Base-by-base conservation (phyloP, 2,888 invertebrate genomes). In the Chalcosyrphus nemorum region DNA sequence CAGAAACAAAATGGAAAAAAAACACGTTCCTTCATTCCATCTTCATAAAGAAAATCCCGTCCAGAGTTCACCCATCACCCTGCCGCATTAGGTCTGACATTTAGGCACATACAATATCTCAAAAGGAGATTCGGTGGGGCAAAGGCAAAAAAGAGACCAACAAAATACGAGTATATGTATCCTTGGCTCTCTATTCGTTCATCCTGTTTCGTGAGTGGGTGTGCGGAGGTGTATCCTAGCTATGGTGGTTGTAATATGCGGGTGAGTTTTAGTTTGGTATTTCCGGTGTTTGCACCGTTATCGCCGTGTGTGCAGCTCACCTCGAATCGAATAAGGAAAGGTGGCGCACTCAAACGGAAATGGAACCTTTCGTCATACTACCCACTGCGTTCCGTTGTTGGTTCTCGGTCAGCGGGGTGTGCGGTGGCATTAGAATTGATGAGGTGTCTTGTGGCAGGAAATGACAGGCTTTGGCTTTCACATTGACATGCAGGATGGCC, bases 391-490 rank as follows among this genome's bases (percentile, higher is more conserved):
- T 70, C 7, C n/a, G 11, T n/a, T 7, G 35, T 29, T 24, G 35
- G 35, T 13, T 3, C 5, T 11, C n/a, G 2, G 35, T 45, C 38
- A 32, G 59, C 47, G 21, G 6, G 24, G 17, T 11, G 27, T 38
- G 29, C n/a, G 63, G 32, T 45, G 57, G 47, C 56, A 52, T 71
- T 52, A 52, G 72, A 78, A 78, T 78, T 78, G 82, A 82, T 82
- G 77, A 63, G 78, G 78, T 82, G 82, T 72, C 66, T 82, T 61
- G 72, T 78, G 82, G 72, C 78, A 74, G 78, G 78, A 78, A 78
- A 68, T 78, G 72, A 66, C 59, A 66, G 56, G 61, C 66, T 68
- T 72, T 72, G 56, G 65, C 35, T 65, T 71, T 50, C 41, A 47
- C 71, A 27, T 59, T 65, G 47, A 70, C 57, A 70, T 56, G 32